Percentiles rank a stretch among this genome's conserved stretches.
These are phyloP conservation scores for Ictalurus furcatus DNA, from an alignment of 2,113 vertebrate species.

Conservation along the genomic window DNA sequence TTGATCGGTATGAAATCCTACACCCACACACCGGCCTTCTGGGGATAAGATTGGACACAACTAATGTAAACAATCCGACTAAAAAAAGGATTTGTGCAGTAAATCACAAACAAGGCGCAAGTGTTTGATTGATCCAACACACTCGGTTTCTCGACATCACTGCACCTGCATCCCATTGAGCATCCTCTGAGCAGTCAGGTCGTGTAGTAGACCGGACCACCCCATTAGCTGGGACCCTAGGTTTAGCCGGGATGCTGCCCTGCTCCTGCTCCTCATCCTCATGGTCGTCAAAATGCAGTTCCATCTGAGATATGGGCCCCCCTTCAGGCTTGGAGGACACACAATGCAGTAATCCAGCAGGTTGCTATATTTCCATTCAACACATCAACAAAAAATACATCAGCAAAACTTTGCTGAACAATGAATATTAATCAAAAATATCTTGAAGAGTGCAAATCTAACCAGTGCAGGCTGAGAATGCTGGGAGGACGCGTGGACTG, in stretches of 20 bases:
- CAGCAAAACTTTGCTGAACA: background rate
- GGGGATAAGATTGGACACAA: too few species aligned
- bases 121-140: background rate
- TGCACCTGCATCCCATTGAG: conserved; percentile 72
- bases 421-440: background rate
- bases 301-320: conserved; percentile 67
- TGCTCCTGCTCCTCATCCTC: conserved; percentile 41
- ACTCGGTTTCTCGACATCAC: background rate
- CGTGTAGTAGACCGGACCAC: background rate
- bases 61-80: background rate
- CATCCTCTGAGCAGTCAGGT: conserved; percentile 44
- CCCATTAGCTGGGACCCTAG: background rate
- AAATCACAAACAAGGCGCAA: background rate
- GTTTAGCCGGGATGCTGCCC: background rate
- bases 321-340: conserved; percentile 31
- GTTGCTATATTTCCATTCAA: conserved; percentile 55
- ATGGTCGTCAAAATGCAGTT: conserved; percentile 62
- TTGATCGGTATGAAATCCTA: too few species aligned
- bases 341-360: conserved; percentile 2
- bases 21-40: too few species aligned
- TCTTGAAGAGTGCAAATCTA: background rate
- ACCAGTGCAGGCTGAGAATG: conserved; percentile 61
- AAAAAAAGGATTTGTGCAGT: background rate
- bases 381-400: background rate
- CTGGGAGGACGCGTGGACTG: conserved; percentile 49